Conservation (phyloP, 2,797 vertebrate species). For the Taeniopygia guttata region DNA sequence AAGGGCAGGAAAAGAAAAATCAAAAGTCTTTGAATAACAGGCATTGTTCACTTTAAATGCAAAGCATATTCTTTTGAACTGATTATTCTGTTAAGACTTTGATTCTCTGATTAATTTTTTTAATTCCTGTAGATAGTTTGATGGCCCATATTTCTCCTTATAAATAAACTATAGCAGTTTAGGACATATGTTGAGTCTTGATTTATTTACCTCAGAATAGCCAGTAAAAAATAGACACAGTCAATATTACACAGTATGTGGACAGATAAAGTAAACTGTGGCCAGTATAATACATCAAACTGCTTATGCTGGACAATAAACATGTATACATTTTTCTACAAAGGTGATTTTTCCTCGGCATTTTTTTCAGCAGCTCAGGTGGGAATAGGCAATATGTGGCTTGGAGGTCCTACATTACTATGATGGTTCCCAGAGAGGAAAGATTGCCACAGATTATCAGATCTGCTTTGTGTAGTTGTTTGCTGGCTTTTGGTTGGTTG, state of each 20-base stretch:
- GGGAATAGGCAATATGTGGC: fast-evolving
- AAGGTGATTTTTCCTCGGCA: background rate
- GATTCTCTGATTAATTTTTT: constrained; percentile 79
- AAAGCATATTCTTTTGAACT: constrained; percentile 79
- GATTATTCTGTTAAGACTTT: constrained; percentile 79
- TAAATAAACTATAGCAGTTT: constrained; percentile 78
- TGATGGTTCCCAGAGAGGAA: background rate
- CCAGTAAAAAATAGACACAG: constrained; percentile 44
- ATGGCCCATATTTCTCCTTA: constrained; percentile 75
- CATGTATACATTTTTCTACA: background rate
- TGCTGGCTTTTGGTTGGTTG: fast-evolving
- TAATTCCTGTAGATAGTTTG: constrained; percentile 84
- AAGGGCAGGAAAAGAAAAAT: constrained; percentile 64
- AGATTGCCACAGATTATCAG: background rate
- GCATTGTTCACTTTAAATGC: constrained; percentile 73
- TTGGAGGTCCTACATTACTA: fast-evolving
- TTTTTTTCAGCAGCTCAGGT: background rate
- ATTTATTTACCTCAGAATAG: constrained; percentile 73
- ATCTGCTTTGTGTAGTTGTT: background rate
- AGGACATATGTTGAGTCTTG: constrained; percentile 74
- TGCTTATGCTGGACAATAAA: background rate
- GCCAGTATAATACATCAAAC: background rate
- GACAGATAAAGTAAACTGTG: constrained; percentile 48
- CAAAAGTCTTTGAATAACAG: constrained; percentile 64
- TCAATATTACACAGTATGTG: constrained; percentile 58